Conservation (phyloP, 2,113 vertebrate species). For the Leptocoma aspasia region DNA sequence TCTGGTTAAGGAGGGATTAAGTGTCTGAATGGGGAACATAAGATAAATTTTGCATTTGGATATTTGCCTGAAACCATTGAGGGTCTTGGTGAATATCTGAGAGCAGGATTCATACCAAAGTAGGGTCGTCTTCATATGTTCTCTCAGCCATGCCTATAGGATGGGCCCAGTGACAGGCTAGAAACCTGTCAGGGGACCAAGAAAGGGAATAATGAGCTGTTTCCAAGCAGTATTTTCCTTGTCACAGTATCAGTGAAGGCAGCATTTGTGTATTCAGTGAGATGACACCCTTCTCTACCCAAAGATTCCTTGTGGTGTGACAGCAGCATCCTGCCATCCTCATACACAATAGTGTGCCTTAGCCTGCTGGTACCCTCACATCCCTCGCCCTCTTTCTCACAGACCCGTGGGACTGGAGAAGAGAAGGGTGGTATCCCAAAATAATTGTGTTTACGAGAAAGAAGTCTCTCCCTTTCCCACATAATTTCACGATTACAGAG, state of each 20-base stretch:
- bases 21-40: background rate
- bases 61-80: background rate
- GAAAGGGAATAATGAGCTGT: background rate
- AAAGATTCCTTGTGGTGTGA: background rate
- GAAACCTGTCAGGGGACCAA: background rate
- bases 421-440: background rate
- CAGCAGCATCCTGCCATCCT: background rate
- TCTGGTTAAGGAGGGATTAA: background rate
- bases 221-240: background rate
- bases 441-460: background rate
- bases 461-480: background rate
- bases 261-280: background rate
- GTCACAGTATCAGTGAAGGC: background rate
- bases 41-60: background rate
- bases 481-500: background rate
- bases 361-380: background rate
- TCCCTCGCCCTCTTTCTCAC: background rate
- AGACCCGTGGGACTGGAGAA: background rate
- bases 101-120: background rate
- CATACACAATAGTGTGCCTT: slow-evolving; percentile 36
- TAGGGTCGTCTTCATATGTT: background rate
- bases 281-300: background rate
- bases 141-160: background rate
- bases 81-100: background rate
- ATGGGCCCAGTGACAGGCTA: background rate